Conservation (phyloP, 2,888 invertebrate species). For the Meta bourneti region DNA sequence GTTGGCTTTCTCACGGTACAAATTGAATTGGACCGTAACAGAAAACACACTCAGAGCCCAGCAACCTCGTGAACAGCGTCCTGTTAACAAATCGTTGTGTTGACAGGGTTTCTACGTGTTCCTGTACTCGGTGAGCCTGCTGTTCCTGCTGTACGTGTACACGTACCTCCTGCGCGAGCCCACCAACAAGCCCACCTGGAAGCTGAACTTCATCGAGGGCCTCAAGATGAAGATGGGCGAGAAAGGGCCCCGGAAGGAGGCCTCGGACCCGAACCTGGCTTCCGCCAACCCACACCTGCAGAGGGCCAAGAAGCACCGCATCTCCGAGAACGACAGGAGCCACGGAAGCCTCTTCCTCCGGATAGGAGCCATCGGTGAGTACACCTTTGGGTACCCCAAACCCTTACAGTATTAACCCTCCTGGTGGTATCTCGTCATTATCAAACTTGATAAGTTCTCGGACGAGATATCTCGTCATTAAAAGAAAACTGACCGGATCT, state of each 20-base stretch:
- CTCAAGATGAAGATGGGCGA: conserved; percentile 53
- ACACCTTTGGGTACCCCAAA: no score
- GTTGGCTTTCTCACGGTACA: no score
- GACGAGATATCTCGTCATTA: no score
- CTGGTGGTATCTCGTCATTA: no score
- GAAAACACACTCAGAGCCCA: no score
- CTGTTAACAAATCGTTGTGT: no score
- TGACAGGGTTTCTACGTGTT: conserved; percentile 93
- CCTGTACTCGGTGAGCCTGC: conserved; percentile 94
- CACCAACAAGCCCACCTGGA: background rate
- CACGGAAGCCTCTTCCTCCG: conserved; percentile 96
- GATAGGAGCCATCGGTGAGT: conserved; percentile 93
- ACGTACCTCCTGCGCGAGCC: conserved; percentile 93
- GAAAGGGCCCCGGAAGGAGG: conserved; percentile 37
- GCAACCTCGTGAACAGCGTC: no score
- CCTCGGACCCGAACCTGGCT: background rate
- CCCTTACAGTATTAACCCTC: no score
- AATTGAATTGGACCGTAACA: no score
- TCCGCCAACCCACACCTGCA: background rate
- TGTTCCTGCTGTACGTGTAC: conserved; percentile 95
- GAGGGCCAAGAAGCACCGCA: conserved; percentile 86
- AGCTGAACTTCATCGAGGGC: conserved; percentile 60
- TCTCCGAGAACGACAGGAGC: conserved; percentile 93
- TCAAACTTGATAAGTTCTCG: no score
- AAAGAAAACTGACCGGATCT: no score